These are phyloP conservation scores for Tortrix viridana DNA, from an alignment of 2,888 invertebrate species.

Conservation along the genomic window DNA sequence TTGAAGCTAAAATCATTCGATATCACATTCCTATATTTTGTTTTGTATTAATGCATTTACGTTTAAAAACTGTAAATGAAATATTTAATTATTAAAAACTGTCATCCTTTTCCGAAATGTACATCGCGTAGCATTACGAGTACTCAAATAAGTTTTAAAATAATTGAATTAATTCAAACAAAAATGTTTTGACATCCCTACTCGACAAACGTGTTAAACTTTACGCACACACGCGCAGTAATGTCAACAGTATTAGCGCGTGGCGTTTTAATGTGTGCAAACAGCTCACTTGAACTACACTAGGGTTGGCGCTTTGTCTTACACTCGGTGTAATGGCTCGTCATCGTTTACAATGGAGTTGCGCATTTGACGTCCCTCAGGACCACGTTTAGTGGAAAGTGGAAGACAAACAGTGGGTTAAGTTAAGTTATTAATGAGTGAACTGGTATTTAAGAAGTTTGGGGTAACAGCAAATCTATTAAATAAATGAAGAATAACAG, in stretches of 20 bases:
- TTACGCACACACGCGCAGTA: slow-evolving; percentile 11
- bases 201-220: slow-evolving; percentile 9
- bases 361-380: slow-evolving; percentile 23
- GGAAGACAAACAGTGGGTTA: slow-evolving; percentile 26
- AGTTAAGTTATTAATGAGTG: slow-evolving; percentile 22
- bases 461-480: too few relatives aligned
- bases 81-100: too few relatives aligned
- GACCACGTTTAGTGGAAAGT: slow-evolving; percentile 23
- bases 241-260: slow-evolving; percentile 42
- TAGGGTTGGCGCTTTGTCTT: slow-evolving; percentile 38
- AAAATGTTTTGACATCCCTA: slow-evolving; percentile 29
- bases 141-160: neutral
- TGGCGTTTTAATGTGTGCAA: slow-evolving; percentile 31
- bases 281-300: slow-evolving; percentile 22
- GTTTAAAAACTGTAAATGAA: too few relatives aligned
- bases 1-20: too few relatives aligned
- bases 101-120: too few relatives aligned
- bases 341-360: slow-evolving; percentile 28
- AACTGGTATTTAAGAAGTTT: neutral
- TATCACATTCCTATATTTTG: too few relatives aligned
- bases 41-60: too few relatives aligned
- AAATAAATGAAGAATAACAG: too few relatives aligned
- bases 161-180: slow-evolving; percentile 15
- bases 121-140: too few relatives aligned
- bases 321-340: slow-evolving; percentile 39